Evolutionary conservation across 2,888 invertebrate genomes (phyloP), one percentile per base, ranked within the genome.

Genomic region (Caenorhabditis afra): DNA sequence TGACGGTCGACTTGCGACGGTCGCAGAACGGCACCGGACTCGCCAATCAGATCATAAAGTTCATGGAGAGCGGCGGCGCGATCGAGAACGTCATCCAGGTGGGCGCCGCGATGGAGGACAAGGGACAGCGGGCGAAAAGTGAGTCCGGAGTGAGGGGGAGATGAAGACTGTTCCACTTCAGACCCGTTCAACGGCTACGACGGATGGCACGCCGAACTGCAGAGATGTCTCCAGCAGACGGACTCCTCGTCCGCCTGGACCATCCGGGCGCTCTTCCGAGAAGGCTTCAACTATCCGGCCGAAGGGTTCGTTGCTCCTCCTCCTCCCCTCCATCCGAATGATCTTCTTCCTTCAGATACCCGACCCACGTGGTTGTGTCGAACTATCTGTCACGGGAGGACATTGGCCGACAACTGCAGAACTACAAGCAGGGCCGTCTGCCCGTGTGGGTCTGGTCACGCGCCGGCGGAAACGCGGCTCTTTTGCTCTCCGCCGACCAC

Each of bases 1-100:
- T 84, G 0, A 81, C 79, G 11, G 68, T 86, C 29, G 87, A 86
- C 70, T 65, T 87, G 20, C 39, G 67, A 4, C 23, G 65, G 44
- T 78, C 82, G 7, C 85, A 85, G 68, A 79, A 84, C 57, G 82
- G 79, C 37, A 81, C 79, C 16, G 50, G 61, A 49, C 53, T 86
- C 22, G 82, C 82, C 18, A 85, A 86, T 74, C 83, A 83, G 22
- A 71, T 85, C 8, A 52, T 83, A 1, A 81, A 79, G 55, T 86
- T 87, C 58, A 77, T 86, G 4, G 73, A 78, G 41, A 81, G 83
- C 14, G 61, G 83, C 14, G 61, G 82, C 12, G 49, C 71, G 2
- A 71, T 82, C 1, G 84, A 81, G n/a, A 76, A 73, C 47, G 55
- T 81, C 57, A 45, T 57, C 3, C 83, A 83, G 44, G 52, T 76